Evolutionary conservation across 2,113 vertebrate species (phyloP).

Genomic region (Psephotus haematonotus): DNA sequence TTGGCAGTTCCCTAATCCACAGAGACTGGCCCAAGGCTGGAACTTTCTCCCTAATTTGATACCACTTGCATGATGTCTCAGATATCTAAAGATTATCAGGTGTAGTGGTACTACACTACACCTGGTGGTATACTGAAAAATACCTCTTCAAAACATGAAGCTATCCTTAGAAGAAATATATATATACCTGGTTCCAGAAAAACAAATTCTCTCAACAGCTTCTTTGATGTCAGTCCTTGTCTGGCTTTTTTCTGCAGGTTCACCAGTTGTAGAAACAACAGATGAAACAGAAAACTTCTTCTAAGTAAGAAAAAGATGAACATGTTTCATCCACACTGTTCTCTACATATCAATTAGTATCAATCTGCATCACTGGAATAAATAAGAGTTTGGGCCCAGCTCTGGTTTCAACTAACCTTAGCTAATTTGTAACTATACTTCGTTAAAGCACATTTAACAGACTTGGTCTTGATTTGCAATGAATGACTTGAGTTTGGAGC

Average conservation of each 20-base stretch:
- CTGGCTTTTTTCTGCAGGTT: constrained; percentile 29
- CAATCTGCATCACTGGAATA: not conserved
- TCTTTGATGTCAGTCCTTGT: constrained; percentile 68
- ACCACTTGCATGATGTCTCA: not conserved
- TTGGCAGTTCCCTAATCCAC: not conserved
- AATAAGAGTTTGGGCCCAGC: not conserved
- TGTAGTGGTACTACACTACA: not conserved
- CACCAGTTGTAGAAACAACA: not conserved
- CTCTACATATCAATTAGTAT: not conserved
- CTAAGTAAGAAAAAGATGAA: constrained; percentile 29
- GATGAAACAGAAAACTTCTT: not conserved
- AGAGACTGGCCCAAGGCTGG: not conserved
- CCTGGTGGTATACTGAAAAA: not conserved
- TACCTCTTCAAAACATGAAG: not conserved
- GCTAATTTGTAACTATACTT: not conserved
- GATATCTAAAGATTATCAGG: not conserved
- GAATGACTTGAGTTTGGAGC: not conserved
- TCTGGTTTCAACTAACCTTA: not conserved
- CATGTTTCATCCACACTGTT: not conserved
- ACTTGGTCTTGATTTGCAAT: not conserved
- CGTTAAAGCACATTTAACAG: not conserved
- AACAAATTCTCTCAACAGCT: constrained; percentile 79
- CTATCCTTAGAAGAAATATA: not conserved
- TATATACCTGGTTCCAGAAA: constrained; percentile 84
- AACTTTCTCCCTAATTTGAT: not conserved